A percentile compares a stretch with the other conserved stretches of the same genome.
Evolutionary conservation across 2,113 vertebrate genomes (phyloP).

Genomic region (Ceyx cyanopectus): DNA sequence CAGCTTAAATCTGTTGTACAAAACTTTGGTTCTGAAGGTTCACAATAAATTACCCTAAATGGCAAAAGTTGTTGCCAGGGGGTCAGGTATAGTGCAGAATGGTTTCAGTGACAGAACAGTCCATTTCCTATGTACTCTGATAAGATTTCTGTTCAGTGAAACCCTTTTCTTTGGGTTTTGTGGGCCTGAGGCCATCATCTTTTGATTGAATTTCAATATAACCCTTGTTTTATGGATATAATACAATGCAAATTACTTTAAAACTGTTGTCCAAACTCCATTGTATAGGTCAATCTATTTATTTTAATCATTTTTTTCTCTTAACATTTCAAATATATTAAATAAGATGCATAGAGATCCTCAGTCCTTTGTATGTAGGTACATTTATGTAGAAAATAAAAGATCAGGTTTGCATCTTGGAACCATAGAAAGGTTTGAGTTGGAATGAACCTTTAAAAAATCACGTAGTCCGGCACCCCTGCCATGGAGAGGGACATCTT

Average conservation of each 20-base stretch:
- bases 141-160: neutral
- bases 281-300: neutral
- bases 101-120: neutral
- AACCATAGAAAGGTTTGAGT: neutral
- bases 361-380: neutral
- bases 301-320: neutral
- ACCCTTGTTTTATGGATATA: neutral
- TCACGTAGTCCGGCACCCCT: accelerated
- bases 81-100: neutral
- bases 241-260: neutral
- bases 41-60: neutral
- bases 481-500: neutral
- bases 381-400: neutral
- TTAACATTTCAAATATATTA: neutral
- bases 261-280: neutral
- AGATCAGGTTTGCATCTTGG: neutral
- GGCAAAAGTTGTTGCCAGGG: neutral
- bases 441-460: neutral
- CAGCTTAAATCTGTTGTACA: neutral
- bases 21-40: neutral
- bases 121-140: neutral
- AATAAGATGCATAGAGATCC: neutral
- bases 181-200: neutral
- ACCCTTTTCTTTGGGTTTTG: neutral
- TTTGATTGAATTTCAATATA: neutral